phyloP scores from a whole-genome alignment of 1,140 invertebrate genomes.

The Papilio polyxenes region DNA sequence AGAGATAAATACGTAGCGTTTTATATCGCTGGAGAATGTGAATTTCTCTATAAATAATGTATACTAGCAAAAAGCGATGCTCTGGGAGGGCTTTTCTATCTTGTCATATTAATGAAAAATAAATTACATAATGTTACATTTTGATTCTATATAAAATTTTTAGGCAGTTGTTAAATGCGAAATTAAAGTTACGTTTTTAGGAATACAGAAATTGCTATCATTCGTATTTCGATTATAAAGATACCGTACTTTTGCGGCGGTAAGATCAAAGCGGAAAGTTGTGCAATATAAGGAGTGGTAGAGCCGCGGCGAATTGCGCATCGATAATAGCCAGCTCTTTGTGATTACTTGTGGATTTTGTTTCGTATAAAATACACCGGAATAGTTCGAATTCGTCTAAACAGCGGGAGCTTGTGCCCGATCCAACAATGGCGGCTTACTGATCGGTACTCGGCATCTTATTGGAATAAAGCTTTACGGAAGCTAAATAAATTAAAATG shows the following conservation, averaged over 20 bases:
- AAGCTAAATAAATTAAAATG: neutral
- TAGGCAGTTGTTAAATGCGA: neutral
- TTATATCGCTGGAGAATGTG: neutral
- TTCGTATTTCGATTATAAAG: conserved; percentile 9
- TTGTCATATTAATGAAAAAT: too few relatives aligned
- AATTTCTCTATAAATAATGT: neutral
- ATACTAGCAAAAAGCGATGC: too few relatives aligned
- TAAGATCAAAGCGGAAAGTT: conserved; percentile 1
- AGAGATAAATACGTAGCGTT: neutral
- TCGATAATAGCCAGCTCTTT: conserved; percentile 9
- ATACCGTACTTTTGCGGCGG: neutral
- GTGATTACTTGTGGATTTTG: conserved; percentile 13
- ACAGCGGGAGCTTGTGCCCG: conserved; percentile 53
- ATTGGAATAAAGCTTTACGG: neutral
- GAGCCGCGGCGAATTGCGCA: conserved; percentile 17
- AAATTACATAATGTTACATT: too few relatives aligned
- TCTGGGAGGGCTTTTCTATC: too few relatives aligned
- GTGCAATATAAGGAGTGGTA: conserved; percentile 3
- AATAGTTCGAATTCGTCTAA: neutral
- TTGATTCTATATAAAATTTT: too few relatives aligned
- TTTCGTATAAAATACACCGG: conserved; percentile 12
- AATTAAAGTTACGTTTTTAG: neutral
- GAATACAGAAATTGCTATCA: neutral
- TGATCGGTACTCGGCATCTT: neutral
- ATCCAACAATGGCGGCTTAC: conserved; percentile 62